Conservation (phyloP, 2,888 invertebrate species). For the Sylvicola fuscatus region DNA sequence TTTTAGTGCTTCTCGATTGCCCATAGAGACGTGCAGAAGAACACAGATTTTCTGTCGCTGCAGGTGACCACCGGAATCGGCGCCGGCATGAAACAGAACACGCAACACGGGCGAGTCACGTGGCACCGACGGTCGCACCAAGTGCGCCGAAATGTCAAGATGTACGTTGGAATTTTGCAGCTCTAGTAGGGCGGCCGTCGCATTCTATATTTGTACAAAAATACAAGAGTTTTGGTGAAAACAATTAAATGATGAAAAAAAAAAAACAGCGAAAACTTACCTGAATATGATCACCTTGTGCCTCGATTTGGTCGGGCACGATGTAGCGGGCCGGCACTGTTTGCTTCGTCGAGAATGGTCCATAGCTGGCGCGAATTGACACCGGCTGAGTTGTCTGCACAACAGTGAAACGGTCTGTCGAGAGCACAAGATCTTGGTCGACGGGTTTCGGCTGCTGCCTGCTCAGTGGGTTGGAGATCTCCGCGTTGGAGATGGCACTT, state of each 20-base stretch:
- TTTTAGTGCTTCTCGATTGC: constrained; percentile 41
- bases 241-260: not conserved
- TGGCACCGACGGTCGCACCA: constrained; percentile 70
- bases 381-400: constrained; percentile 81
- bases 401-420: constrained; percentile 75
- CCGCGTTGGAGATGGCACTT: constrained; percentile 16
- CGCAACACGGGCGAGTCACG: constrained; percentile 80
- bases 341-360: constrained; percentile 88
- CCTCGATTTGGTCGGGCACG: constrained; percentile 64
- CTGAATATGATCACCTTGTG: constrained; percentile 21
- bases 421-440: constrained; percentile 47
- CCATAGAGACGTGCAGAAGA: constrained; percentile 50
- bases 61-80: constrained; percentile 59
- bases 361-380: constrained; percentile 79
- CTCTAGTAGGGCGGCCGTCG: constrained; percentile 34
- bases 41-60: constrained; percentile 66
- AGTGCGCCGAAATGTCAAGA: constrained; percentile 81
- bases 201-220: constrained; percentile 21
- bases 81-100: constrained; percentile 81
- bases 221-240: constrained; percentile 5
- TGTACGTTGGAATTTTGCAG: constrained; percentile 49
- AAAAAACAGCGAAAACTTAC: constrained; percentile 1
- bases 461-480: constrained; percentile 1
- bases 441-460: constrained; percentile 7
- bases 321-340: constrained; percentile 76